Base-by-base conservation (phyloP, 1,140 invertebrate species). In the Cecropterus lyciades region DNA sequence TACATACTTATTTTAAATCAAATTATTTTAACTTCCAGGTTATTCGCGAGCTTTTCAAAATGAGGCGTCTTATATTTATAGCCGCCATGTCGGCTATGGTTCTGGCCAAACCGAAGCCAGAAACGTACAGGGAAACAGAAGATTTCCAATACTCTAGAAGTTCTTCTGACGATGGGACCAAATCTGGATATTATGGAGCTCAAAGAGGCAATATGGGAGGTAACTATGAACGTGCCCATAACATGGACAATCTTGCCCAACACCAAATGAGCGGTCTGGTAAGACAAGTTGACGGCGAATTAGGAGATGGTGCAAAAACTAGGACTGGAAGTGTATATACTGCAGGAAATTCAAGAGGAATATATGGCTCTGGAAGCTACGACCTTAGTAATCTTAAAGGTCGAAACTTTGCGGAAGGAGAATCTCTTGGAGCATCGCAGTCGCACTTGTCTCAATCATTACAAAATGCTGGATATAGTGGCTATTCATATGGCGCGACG, bases 131-230 rank as follows among this genome's bases (percentile, higher is more conserved):
- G 75, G 92, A 93, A 73, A 92, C 81, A 59, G 90, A 93, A 79
- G 89, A 93, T 24, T 93, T 93, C 57, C 79, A 93, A 68, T 93
- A 84, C 70, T 89, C 90, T 3, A 84, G 92, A 78, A 92, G 90
- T 59, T 91, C 89, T 10, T 73, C 84, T 0, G 90, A 91, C 51
- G 91, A 89, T 33, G 89, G 89, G 5, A 73, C 46, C 8, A 92
- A 92, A 69, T 82, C 89, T 11, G 92, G 92, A 11, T 92, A 65
- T 40, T 93, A 92, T 64, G 89, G 82, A 4, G 84, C 91, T 17
- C 90, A 92, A 63, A 84, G 88, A 67, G 92, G 92, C 0, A 93
- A 93, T 56, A 91, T 92, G 89, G 91, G 90, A 13, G 92, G 92
- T 0, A 93, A 93, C 65, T 93, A 82, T 43, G 91, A 93, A 76